phyloP scores from a whole-genome alignment of 2,113 vertebrate species.

The Todiramphus saurophagus region DNA sequence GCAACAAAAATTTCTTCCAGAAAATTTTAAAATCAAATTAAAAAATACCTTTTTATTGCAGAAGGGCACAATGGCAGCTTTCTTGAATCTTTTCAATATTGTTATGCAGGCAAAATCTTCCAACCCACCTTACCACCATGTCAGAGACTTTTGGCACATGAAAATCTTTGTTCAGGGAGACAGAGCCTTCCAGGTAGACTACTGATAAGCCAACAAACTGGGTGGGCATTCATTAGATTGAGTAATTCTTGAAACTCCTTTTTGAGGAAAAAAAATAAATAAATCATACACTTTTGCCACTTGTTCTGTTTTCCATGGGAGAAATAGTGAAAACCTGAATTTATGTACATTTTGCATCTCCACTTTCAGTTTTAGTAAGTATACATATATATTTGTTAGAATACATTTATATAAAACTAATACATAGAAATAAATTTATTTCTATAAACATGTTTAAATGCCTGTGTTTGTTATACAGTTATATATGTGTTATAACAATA shows the following conservation, averaged over 20 bases:
- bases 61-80: not conserved
- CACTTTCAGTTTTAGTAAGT: not conserved
- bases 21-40: not conserved
- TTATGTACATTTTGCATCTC: not conserved
- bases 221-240: not conserved
- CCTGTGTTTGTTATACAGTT: not conserved
- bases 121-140: not conserved
- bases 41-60: not conserved
- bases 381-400: not conserved
- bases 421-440: not conserved
- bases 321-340: not conserved
- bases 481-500: not conserved
- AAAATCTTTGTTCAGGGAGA: not conserved
- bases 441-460: not conserved
- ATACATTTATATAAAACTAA: not conserved
- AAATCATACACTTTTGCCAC: not conserved
- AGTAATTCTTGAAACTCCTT: not conserved
- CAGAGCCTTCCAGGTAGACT: not conserved
- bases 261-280: fast-evolving
- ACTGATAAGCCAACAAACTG: not conserved
- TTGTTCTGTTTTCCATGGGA: not conserved
- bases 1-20: not conserved
- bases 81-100: not conserved
- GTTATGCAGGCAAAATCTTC: not conserved
- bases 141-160: not conserved